These are phyloP conservation scores for Cephus pygmeus DNA, from an alignment of 2,888 invertebrate species.

Conservation along the genomic window DNA sequence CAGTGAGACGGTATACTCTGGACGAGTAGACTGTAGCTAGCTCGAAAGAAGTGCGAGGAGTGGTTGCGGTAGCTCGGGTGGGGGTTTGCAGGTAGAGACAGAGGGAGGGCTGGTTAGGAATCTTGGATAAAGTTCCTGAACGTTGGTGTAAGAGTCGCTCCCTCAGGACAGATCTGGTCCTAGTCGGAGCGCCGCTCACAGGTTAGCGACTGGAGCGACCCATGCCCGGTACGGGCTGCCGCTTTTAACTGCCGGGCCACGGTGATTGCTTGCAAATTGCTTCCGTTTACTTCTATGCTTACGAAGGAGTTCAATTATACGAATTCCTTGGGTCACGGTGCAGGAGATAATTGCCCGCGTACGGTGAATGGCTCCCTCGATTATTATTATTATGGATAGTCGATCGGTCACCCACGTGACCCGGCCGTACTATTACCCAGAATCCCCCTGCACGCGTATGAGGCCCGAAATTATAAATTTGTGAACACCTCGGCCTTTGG, in stretches of 20 bases:
- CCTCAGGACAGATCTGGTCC: constrained; percentile 52
- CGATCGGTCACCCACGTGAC: background rate
- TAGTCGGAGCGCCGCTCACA: constrained; percentile 49
- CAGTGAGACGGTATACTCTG: background rate
- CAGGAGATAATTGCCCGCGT: background rate
- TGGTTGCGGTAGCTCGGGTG: background rate
- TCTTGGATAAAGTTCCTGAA: constrained; percentile 42
- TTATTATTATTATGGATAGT: background rate
- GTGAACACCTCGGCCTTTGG: too few species aligned
- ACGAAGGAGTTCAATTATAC: constrained; percentile 2
- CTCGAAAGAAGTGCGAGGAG: background rate
- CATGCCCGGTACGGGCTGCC: constrained; percentile 36
- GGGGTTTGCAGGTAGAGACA: background rate
- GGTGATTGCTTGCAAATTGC: constrained; percentile 53
- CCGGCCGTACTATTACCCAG: background rate
- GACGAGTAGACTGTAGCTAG: background rate
- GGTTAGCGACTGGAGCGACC: constrained; percentile 40
- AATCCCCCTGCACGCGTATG: background rate
- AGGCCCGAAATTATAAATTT: too few species aligned
- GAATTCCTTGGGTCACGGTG: background rate
- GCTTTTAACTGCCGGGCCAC: constrained; percentile 51
- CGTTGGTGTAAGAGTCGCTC: constrained; percentile 44
- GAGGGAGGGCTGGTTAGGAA: constrained; percentile 4
- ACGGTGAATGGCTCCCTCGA: background rate
- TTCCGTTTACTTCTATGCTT: constrained; percentile 4